Evolutionary conservation across 2,888 invertebrate genomes (phyloP).

Genomic region (Teleiodes luculella): DNA sequence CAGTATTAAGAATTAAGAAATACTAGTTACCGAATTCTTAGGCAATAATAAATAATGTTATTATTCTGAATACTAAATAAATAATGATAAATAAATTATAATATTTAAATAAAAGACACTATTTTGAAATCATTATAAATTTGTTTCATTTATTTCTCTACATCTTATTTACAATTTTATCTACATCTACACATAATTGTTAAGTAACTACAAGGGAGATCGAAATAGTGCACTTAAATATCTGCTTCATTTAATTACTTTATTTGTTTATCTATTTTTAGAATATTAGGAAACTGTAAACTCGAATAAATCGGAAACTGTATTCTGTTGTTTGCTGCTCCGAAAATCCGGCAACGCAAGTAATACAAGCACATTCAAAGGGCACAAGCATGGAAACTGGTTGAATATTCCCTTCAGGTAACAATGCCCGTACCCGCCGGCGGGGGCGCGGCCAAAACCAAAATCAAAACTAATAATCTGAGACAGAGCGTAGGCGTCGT

Average conservation of each 20-base stretch:
- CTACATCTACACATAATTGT: background rate
- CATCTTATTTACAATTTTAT: constrained; percentile 8
- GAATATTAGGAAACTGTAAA: too few species aligned
- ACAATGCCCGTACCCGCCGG: too few species aligned
- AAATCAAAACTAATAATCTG: too few species aligned
- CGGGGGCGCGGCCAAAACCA: too few species aligned
- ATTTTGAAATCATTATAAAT: constrained; percentile 61
- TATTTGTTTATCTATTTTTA: too few species aligned
- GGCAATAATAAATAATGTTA: constrained; percentile 47
- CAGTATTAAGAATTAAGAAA: constrained; percentile 57
- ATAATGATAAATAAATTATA: constrained; percentile 32
- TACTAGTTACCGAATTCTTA: constrained; percentile 41
- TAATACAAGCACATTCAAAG: too few species aligned
- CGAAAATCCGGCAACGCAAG: too few species aligned
- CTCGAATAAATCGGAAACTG: too few species aligned
- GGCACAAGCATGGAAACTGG: too few species aligned
- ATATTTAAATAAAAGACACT: constrained; percentile 76
- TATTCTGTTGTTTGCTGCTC: too few species aligned
- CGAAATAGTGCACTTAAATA: background rate
- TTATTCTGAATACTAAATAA: constrained; percentile 39
- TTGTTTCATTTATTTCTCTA: constrained; percentile 49
- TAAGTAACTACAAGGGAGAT: background rate
- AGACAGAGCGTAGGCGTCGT: too few species aligned
- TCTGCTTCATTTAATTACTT: background rate
- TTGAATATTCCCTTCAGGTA: too few species aligned